phyloP scores from a whole-genome alignment of 2,797 vertebrate genomes.

The Vespertilio murinus region DNA sequence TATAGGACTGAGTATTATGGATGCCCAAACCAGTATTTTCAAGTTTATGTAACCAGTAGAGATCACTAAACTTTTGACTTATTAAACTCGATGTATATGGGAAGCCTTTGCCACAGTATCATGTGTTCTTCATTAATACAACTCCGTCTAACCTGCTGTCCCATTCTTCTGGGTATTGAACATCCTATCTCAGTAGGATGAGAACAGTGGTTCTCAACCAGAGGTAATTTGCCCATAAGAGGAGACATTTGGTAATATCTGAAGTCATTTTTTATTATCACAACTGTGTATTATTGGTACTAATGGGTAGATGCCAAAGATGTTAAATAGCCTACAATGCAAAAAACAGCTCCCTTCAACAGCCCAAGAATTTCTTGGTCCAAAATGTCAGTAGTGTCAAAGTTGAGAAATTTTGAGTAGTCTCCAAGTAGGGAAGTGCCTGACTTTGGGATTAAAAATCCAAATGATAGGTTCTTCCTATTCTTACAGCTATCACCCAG shows the following conservation, averaged over 20 bases:
- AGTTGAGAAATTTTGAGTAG: not conserved
- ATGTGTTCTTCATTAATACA: not conserved
- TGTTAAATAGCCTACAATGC: not conserved
- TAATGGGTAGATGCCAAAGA: not conserved
- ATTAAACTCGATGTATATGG: not conserved
- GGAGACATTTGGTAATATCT: not conserved
- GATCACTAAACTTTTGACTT: not conserved
- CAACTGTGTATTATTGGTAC: not conserved
- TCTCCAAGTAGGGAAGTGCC: not conserved
- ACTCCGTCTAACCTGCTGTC: not conserved
- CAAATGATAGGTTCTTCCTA: not conserved
- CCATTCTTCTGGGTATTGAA: not conserved
- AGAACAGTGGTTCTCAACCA: not conserved
- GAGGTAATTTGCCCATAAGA: not conserved
- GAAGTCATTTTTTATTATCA: constrained; percentile 8
- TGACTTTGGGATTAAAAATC: constrained; percentile 29
- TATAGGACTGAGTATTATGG: not conserved
- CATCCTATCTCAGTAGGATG: not conserved
- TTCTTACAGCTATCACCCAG: not conserved
- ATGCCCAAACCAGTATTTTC: not conserved
- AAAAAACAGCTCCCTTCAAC: not conserved
- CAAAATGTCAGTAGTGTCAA: not conserved
- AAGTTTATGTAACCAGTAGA: not conserved
- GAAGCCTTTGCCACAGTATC: not conserved
- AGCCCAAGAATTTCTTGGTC: not conserved